These are phyloP conservation scores for Ischnura elegans DNA, from an alignment of 2,888 invertebrate species.

Conservation along the genomic window DNA sequence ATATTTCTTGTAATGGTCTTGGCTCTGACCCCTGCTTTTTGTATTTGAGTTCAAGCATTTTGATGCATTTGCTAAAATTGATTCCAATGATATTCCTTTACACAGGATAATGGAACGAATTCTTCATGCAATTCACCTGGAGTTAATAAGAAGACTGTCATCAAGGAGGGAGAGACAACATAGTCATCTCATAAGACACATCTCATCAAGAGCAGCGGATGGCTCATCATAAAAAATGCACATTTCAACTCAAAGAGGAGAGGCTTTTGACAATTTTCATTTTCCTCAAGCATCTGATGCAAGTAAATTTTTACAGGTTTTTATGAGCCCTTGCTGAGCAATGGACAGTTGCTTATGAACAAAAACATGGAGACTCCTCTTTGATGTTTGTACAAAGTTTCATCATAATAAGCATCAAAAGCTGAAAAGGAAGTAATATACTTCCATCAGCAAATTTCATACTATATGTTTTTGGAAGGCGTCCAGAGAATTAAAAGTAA, in stretches of 20 bases:
- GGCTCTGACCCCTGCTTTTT: too few species aligned
- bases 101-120: background rate
- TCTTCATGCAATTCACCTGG: background rate
- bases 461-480: background rate
- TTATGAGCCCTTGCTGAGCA: background rate
- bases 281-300: background rate
- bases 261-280: background rate
- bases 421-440: background rate
- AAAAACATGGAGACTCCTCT: background rate
- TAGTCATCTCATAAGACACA: background rate
- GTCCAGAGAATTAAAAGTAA: background rate
- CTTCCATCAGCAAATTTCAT: background rate
- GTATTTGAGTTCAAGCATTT: too few species aligned
- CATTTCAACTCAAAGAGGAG: background rate
- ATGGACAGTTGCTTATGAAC: background rate
- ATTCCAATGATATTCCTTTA: background rate
- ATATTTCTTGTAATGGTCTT: too few species aligned
- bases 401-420: background rate
- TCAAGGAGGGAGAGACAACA: background rate
- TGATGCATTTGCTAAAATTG: too few species aligned
- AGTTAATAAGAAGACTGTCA: background rate
- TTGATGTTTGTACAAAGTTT: conserved; percentile 9
- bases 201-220: background rate
- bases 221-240: background rate
- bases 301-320: too few species aligned